These are phyloP conservation scores for Siphamia tubifer DNA, from an alignment of 2,113 vertebrate genomes.

Conservation along the genomic window DNA sequence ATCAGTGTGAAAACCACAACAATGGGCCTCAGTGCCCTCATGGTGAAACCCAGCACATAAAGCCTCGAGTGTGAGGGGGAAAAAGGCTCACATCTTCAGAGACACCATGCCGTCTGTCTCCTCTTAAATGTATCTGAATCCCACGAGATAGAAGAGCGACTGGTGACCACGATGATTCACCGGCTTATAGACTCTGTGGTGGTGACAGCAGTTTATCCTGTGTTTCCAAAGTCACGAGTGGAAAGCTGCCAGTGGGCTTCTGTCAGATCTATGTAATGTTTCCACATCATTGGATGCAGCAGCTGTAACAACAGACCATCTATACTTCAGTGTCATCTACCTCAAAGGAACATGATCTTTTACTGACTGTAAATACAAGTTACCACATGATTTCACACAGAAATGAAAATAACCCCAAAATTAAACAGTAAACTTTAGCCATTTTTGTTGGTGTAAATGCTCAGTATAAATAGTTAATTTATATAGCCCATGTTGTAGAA, in stretches of 20 bases:
- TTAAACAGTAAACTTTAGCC: too few relatives aligned
- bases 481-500: too few relatives aligned
- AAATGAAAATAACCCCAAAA: too few relatives aligned
- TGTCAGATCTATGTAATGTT: conserved; percentile 71
- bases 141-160: neutral
- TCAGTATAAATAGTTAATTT: too few relatives aligned
- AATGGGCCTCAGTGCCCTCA: conserved; percentile 19
- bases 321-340: neutral
- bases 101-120: neutral
- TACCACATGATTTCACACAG: too few relatives aligned
- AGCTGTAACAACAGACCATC: neutral
- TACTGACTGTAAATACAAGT: neutral
- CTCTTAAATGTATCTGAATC: neutral
- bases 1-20: conserved; percentile 40
- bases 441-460: too few relatives aligned
- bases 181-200: conserved; percentile 28
- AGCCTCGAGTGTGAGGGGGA: neutral
- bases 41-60: neutral
- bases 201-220: conserved; percentile 8
- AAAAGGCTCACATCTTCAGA: conserved; percentile 33
- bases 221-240: conserved; percentile 49
- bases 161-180: neutral
- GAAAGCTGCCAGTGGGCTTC: conserved; percentile 64
- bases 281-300: conserved; percentile 41
- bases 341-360: neutral